Conservation (phyloP, 2,113 vertebrate genomes). For the Axis porcinus region DNA sequence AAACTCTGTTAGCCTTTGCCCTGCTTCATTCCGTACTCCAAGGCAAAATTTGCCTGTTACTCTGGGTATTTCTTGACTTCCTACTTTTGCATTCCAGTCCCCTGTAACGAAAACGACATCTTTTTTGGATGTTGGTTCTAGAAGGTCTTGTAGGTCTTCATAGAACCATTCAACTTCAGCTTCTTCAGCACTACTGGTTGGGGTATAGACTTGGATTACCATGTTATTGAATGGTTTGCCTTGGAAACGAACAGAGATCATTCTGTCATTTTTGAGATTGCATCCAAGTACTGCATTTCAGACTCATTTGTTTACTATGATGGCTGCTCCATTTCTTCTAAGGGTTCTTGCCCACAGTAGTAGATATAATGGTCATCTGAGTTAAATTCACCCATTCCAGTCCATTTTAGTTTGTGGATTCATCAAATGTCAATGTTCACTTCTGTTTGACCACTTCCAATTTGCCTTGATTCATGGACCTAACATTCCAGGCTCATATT, state of each 20-base stretch:
- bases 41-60: neutral
- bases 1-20: neutral
- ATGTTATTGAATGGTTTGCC: neutral
- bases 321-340: neutral
- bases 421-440: neutral
- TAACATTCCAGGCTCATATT: neutral
- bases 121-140: neutral
- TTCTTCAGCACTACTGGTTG: accelerated
- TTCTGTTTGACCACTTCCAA: neutral
- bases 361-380: neutral
- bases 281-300: neutral
- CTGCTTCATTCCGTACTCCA: neutral
- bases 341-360: neutral
- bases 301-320: neutral
- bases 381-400: neutral
- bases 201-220: neutral
- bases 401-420: neutral
- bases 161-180: neutral
- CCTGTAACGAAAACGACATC: accelerated
- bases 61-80: neutral
- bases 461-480: neutral
- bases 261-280: neutral
- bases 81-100: neutral
- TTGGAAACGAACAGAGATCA: neutral
- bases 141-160: neutral